Percentiles rank a stretch among this genome's conserved stretches.
Evolutionary conservation across 1,140 invertebrate species (phyloP).

Genomic region (Drosophila simulans): DNA sequence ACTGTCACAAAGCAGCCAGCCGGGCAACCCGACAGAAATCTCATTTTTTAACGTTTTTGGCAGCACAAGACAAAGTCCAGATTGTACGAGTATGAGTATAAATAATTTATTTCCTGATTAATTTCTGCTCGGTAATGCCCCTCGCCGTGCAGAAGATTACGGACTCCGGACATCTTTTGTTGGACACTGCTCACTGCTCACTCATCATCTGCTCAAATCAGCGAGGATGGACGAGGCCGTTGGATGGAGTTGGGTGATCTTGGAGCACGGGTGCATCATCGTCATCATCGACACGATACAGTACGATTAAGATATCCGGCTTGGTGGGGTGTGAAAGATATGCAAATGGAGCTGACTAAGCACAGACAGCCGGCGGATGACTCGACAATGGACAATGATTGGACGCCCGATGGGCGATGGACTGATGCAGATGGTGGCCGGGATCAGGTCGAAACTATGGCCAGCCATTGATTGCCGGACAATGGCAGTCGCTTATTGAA

Average conservation of each 20-base stretch:
- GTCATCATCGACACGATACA: constrained; percentile 8
- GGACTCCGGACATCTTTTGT: constrained; percentile 38
- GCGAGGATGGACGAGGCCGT: background rate
- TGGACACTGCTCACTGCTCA: constrained; percentile 12
- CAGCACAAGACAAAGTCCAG: constrained; percentile 38
- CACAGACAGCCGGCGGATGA: constrained; percentile 34
- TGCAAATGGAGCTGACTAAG: constrained; percentile 49
- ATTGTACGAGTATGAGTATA: constrained; percentile 29
- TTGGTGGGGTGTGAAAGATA: constrained; percentile 38
- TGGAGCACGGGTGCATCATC: constrained; percentile 41
- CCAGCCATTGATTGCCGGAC: constrained; percentile 42
- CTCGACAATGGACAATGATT: constrained; percentile 27
- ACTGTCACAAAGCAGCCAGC: constrained; percentile 31
- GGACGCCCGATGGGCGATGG: background rate
- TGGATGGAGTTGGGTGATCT: constrained; percentile 28
- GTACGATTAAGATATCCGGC: constrained; percentile 29
- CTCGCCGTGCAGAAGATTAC: constrained; percentile 31
- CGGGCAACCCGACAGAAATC: constrained; percentile 5
- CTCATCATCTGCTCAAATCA: constrained; percentile 26
- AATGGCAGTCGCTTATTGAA: constrained; percentile 62
- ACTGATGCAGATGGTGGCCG: constrained; percentile 1
- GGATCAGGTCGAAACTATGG: constrained; percentile 3
- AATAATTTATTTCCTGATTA: constrained; percentile 76
- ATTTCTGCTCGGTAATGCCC: constrained; percentile 57
- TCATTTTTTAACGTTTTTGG: constrained; percentile 21